A percentile compares a stretch with the other conserved stretches of the same genome.
These are phyloP conservation scores for Heterohyrax brucei DNA, from an alignment of 2,797 vertebrate genomes.

Conservation along the genomic window DNA sequence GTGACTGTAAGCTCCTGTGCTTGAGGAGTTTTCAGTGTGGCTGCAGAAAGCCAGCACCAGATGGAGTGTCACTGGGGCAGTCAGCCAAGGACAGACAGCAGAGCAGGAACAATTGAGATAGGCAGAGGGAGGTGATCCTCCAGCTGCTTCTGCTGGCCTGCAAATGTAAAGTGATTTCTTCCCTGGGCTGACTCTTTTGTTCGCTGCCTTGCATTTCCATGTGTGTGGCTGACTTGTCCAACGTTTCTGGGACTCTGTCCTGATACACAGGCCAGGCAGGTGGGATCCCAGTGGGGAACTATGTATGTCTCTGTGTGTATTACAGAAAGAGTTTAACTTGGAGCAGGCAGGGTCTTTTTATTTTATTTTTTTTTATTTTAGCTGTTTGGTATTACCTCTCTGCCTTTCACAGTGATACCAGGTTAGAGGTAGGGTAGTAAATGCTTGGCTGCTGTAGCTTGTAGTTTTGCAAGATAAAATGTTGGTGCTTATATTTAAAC, in stretches of 20 bases:
- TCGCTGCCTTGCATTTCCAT: slow-evolving; percentile 66
- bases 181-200: slow-evolving; percentile 65
- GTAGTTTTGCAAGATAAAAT: not conserved
- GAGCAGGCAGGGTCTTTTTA: slow-evolving; percentile 53
- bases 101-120: not conserved
- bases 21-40: slow-evolving; percentile 53
- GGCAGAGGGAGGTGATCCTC: slow-evolving; percentile 49
- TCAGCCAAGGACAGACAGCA: slow-evolving; percentile 52
- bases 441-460: not conserved
- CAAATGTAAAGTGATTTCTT: slow-evolving; percentile 64
- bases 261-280: slow-evolving; percentile 83
- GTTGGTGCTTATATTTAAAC: not conserved
- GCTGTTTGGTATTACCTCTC: slow-evolving; percentile 81
- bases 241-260: slow-evolving; percentile 79
- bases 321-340: slow-evolving; percentile 78
- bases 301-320: slow-evolving; percentile 63
- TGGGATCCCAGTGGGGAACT: slow-evolving; percentile 86
- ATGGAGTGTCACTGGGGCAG: slow-evolving; percentile 59
- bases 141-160: slow-evolving; percentile 56
- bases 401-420: slow-evolving; percentile 40
- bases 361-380: not conserved
- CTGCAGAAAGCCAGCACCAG: slow-evolving; percentile 67
- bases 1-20: slow-evolving; percentile 33
- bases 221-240: slow-evolving; percentile 64
- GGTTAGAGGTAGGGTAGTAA: slow-evolving; percentile 24